Evolutionary conservation across 2,888 invertebrate genomes (phyloP).

Genomic region (Spisula subtruncata): DNA sequence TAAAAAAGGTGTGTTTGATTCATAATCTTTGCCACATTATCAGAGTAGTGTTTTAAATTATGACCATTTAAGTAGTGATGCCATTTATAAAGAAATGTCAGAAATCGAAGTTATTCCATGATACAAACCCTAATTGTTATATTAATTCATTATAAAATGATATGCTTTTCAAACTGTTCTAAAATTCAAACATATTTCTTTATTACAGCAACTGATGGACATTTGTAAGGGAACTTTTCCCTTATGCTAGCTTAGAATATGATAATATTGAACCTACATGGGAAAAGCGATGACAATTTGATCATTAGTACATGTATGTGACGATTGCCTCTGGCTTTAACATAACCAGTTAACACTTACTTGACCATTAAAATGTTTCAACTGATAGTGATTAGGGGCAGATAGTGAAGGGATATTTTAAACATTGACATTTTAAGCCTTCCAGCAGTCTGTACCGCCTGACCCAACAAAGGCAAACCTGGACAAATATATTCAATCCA

Average conservation of each 20-base stretch:
- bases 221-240: too few relatives aligned
- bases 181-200: too few relatives aligned
- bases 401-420: background rate
- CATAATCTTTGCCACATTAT: background rate
- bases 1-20: background rate
- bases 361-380: background rate
- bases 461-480: background rate
- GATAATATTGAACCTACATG: too few relatives aligned
- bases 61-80: too few relatives aligned
- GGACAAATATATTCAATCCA: background rate
- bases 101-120: too few relatives aligned
- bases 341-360: conserved; percentile 13
- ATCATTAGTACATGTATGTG: background rate
- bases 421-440: background rate
- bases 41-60: too few relatives aligned
- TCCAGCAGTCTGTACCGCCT: background rate
- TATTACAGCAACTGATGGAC: too few relatives aligned
- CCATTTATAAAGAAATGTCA: too few relatives aligned
- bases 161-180: too few relatives aligned
- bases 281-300: background rate
- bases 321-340: background rate
- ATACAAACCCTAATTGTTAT: too few relatives aligned
- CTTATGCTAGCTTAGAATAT: background rate
- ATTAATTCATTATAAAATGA: too few relatives aligned
- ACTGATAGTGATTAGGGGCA: background rate